Percentiles rank a stretch among this genome's conserved stretches.
Evolutionary conservation across 2,888 invertebrate genomes (phyloP).

Genomic region (Ornithoptera priamus): DNA sequence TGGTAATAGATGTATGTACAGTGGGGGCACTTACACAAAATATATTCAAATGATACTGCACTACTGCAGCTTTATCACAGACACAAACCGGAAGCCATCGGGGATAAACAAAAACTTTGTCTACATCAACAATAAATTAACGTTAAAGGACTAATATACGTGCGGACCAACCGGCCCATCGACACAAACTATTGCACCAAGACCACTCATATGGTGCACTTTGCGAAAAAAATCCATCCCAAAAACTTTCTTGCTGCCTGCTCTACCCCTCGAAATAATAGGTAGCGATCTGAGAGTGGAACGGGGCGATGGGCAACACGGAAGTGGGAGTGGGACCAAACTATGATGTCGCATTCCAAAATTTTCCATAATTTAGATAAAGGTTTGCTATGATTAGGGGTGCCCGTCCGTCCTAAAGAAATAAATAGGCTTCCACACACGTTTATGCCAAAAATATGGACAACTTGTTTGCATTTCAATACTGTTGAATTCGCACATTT

Average conservation of each 20-base stretch:
- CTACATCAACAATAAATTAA: constrained; percentile 33
- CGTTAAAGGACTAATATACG: constrained; percentile 29
- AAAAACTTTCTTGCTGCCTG: constrained; percentile 75
- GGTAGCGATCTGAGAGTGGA: constrained; percentile 60
- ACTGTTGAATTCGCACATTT: not conserved
- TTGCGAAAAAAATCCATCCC: constrained; percentile 74
- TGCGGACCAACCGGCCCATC: constrained; percentile 34
- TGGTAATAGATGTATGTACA: not conserved
- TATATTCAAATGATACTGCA: not conserved
- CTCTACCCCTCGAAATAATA: constrained; percentile 67
- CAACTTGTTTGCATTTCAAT: not conserved
- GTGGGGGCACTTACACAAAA: constrained; percentile 9
- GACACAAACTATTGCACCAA: constrained; percentile 53
- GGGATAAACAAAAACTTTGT: constrained; percentile 32
- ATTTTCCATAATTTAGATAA: constrained; percentile 80
- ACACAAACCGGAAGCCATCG: constrained; percentile 30
- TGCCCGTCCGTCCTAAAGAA: constrained; percentile 42
- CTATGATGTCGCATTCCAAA: constrained; percentile 71
- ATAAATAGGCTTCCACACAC: not conserved
- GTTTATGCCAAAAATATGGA: not conserved
- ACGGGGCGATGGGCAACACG: constrained; percentile 42
- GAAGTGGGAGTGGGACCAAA: constrained; percentile 54
- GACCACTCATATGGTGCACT: constrained; percentile 64
- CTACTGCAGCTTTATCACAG: constrained; percentile 28
- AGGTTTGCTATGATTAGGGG: constrained; percentile 78